phyloP scores from a whole-genome alignment of 2,888 invertebrate species.

The Cheilosia soror region DNA sequence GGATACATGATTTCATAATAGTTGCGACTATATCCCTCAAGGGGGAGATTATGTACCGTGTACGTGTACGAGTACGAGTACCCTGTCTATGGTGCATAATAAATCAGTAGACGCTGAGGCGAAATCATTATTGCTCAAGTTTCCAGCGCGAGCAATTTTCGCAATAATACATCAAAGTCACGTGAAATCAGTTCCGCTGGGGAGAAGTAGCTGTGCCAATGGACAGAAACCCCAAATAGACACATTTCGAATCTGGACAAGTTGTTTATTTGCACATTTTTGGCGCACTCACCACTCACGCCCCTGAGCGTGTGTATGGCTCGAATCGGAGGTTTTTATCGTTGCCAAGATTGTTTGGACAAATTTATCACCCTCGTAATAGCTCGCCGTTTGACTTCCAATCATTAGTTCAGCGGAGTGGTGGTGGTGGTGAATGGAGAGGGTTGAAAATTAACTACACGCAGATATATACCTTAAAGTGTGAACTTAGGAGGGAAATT shows the following conservation, averaged over 20 bases:
- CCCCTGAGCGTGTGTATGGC: background rate
- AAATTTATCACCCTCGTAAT: conserved; percentile 45
- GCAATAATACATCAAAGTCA: conserved; percentile 52
- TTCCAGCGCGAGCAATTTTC: conserved; percentile 5
- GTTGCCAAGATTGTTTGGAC: conserved; percentile 26
- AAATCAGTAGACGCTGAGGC: conserved; percentile 35
- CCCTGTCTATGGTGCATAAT: conserved; percentile 22
- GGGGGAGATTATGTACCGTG: background rate
- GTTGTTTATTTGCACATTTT: conserved; percentile 43
- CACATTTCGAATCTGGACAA: conserved; percentile 3
- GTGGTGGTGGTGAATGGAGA: no score
- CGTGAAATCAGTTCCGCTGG: conserved; percentile 36
- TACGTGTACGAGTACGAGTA: background rate
- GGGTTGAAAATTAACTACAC: conserved; percentile 4
- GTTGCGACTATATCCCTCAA: conserved; percentile 20
- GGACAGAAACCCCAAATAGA: background rate
- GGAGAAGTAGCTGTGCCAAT: background rate
- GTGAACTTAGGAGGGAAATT: conserved; percentile 24
- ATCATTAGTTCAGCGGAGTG: conserved; percentile 13
- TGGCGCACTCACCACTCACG: background rate
- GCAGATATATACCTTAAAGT: conserved; percentile 1
- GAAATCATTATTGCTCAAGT: conserved; percentile 2
- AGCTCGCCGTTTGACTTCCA: conserved; percentile 42
- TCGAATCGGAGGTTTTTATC: background rate
- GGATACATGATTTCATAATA: background rate